Conservation (phyloP, 2,888 invertebrate species). For the Eupithecia vulgata region DNA sequence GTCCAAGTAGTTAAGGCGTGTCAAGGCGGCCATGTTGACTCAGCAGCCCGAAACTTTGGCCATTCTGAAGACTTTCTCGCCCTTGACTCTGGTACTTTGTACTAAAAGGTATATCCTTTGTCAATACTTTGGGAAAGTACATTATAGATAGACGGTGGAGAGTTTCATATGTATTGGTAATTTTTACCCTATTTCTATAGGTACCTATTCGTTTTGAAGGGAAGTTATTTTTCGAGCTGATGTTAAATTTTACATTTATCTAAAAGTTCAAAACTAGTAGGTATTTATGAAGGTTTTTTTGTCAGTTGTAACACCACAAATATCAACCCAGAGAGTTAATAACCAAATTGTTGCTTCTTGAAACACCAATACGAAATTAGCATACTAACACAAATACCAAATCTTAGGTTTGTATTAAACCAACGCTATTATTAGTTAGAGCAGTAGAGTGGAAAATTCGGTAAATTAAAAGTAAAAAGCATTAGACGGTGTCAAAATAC, state of each 20-base stretch:
- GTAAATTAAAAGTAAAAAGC: conserved; percentile 1
- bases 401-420: too few species aligned
- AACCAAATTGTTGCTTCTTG: neutral
- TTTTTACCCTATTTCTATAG: neutral
- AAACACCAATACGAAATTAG: neutral
- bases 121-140: conserved; percentile 11
- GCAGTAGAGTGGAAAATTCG: too few species aligned
- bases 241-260: neutral
- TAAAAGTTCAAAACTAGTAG: too few species aligned
- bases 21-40: conserved; percentile 29
- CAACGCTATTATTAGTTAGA: neutral
- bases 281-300: neutral
- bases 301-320: neutral
- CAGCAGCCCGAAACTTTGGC: conserved; percentile 28
- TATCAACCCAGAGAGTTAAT: neutral
- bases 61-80: conserved; percentile 14
- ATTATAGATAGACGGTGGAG: neutral
- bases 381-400: too few species aligned
- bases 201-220: too few species aligned
- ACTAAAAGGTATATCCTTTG: conserved; percentile 17
- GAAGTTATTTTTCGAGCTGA: neutral
- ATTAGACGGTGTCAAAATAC: neutral
- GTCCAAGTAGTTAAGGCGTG: conserved; percentile 26
- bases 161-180: neutral
- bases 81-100: conserved; percentile 20